These are phyloP conservation scores for Ormyrus nitidulus DNA, from an alignment of 2,888 invertebrate species.

Conservation along the genomic window DNA sequence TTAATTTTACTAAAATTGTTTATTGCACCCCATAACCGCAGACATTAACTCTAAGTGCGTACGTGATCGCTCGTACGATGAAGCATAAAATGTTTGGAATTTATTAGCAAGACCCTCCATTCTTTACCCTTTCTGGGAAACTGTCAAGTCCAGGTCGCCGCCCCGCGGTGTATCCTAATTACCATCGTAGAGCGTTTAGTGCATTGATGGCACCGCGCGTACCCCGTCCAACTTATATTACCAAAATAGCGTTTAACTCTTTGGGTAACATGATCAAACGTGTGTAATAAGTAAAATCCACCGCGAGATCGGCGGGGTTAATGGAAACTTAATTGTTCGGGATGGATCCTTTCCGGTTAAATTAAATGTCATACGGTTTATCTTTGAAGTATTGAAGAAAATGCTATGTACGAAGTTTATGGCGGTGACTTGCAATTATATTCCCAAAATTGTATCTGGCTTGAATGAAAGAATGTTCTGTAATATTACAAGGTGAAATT, in stretches of 20 bases:
- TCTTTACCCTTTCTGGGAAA: constrained; percentile 64
- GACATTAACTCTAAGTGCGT: not conserved
- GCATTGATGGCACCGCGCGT: constrained; percentile 59
- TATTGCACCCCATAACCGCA: not conserved
- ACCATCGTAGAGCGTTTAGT: constrained; percentile 55
- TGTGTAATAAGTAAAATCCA: constrained; percentile 1
- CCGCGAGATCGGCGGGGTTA: not conserved
- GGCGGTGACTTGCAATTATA: not conserved
- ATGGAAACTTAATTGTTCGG: not conserved
- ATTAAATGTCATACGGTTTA: too few relatives aligned
- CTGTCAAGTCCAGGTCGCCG: constrained; percentile 68
- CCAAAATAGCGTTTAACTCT: constrained; percentile 30
- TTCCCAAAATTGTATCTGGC: not conserved
- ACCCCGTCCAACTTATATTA: constrained; percentile 23
- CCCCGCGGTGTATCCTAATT: constrained; percentile 68
- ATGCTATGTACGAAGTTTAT: too few relatives aligned
- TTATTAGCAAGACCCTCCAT: constrained; percentile 66
- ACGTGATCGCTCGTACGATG: constrained; percentile 51
- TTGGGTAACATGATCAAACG: constrained; percentile 21
- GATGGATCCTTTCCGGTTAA: too few relatives aligned
- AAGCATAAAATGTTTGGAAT: constrained; percentile 64
- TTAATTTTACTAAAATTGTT: not conserved
- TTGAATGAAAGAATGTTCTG: not conserved
- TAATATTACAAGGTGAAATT: too few relatives aligned
- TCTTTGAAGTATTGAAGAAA: too few relatives aligned